Conservation (phyloP, 2,113 vertebrate genomes). For the Turdus rufiventris region DNA sequence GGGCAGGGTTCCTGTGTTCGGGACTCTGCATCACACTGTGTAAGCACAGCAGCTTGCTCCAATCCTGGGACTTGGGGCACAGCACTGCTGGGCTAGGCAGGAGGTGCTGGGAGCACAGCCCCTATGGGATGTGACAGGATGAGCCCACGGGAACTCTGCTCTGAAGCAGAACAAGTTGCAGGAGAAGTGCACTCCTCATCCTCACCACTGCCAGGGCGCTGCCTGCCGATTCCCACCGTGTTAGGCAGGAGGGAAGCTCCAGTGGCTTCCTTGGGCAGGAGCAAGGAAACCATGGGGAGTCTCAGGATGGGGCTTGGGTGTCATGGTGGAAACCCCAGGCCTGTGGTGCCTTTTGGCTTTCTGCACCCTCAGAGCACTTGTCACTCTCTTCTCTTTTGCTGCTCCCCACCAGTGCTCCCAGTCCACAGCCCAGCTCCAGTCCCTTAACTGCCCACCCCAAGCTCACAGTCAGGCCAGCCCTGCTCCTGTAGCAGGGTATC, state of each 20-base stretch:
- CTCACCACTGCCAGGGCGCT: fast-evolving
- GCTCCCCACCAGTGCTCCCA: fast-evolving
- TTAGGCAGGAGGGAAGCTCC: background rate
- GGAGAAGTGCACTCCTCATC: background rate
- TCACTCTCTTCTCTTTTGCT: fast-evolving
- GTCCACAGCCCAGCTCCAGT: fast-evolving
- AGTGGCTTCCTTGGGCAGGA: background rate
- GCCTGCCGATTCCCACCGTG: fast-evolving
- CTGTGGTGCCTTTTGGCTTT: background rate
- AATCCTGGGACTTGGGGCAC: background rate
- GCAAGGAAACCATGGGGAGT: fast-evolving
- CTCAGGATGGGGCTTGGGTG: background rate
- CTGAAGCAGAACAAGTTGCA: background rate
- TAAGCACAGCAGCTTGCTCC: background rate
- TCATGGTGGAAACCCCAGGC: fast-evolving
- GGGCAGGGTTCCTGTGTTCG: too few species aligned
- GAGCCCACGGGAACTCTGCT: fast-evolving
- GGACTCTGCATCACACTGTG: background rate
- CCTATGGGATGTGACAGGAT: fast-evolving
- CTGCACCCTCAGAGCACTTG: background rate
- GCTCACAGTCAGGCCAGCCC: background rate
- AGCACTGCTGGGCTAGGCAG: fast-evolving
- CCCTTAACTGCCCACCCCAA: background rate
- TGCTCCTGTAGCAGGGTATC: background rate
- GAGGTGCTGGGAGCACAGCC: background rate